phyloP scores from a whole-genome alignment of 2,888 invertebrate species.

The Exephanes ischioxanthus region DNA sequence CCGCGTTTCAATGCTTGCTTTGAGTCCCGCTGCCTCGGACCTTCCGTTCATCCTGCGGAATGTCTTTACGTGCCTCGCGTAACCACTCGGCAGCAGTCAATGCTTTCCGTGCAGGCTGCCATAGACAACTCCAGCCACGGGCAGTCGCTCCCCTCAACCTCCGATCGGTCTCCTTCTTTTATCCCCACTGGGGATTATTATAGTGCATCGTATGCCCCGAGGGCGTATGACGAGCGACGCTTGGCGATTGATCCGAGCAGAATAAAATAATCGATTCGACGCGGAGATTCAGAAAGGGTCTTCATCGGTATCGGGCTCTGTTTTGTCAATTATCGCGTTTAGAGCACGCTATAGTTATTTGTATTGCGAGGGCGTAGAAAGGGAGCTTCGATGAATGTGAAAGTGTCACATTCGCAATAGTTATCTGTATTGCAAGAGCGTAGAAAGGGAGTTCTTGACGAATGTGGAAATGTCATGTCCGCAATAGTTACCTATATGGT shows the following conservation, averaged over 20 bases:
- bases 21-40: constrained; percentile 41
- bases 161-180: background rate
- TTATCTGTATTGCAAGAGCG: too few species aligned
- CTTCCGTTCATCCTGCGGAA: constrained; percentile 37
- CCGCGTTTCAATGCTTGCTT: constrained; percentile 59
- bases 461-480: too few species aligned
- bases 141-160: background rate
- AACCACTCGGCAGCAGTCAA: constrained; percentile 14
- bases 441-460: too few species aligned
- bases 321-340: background rate
- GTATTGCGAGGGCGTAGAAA: too few species aligned
- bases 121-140: background rate
- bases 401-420: too few species aligned
- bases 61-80: constrained; percentile 41
- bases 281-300: too few species aligned
- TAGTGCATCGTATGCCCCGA: background rate
- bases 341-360: background rate
- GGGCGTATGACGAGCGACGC: too few species aligned
- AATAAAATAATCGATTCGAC: too few species aligned
- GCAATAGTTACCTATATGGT: too few species aligned
- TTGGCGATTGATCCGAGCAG: too few species aligned
- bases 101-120: constrained; percentile 15
- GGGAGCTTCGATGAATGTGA: too few species aligned
- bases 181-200: background rate
- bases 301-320: too few species aligned